phyloP scores from a whole-genome alignment of 1,140 invertebrate genomes.

The Heliothis subflexa region DNA sequence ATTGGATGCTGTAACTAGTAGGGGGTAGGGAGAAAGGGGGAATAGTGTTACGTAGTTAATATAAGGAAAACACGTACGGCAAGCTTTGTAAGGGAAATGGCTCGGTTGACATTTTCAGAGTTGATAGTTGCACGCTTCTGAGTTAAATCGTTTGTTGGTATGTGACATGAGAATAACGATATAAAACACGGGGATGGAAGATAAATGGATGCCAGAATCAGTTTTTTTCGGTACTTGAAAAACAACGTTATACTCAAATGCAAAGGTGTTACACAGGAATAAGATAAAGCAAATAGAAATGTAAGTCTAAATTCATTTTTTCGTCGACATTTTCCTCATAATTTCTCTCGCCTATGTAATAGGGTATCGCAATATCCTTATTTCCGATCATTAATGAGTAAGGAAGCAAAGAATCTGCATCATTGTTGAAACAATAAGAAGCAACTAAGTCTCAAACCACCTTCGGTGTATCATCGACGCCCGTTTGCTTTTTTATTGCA shows the following conservation, averaged over 20 bases:
- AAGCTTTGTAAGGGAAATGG: conserved; percentile 80
- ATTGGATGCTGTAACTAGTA: conserved; percentile 79
- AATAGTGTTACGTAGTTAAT: conserved; percentile 80
- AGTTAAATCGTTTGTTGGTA: conserved; percentile 68
- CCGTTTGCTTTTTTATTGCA: conserved; percentile 81
- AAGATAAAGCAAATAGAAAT: not conserved
- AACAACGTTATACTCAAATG: conserved; percentile 13
- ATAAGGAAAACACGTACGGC: conserved; percentile 83
- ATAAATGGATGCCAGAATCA: conserved; percentile 22
- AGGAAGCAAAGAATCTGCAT: conserved; percentile 17
- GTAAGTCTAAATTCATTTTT: too few relatives aligned
- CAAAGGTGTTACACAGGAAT: not conserved
- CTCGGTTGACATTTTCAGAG: conserved; percentile 78
- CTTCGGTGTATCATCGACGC: conserved; percentile 76
- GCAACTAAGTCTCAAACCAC: conserved; percentile 70
- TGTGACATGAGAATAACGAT: conserved; percentile 42
- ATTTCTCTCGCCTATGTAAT: not conserved
- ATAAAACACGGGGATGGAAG: conserved; percentile 41
- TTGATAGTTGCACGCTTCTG: conserved; percentile 71
- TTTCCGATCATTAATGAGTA: not conserved
- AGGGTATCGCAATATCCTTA: not conserved
- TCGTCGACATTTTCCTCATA: too few relatives aligned
- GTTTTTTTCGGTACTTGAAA: conserved; percentile 30
- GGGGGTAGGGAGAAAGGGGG: conserved; percentile 64
- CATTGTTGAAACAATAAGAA: conserved; percentile 58